These are phyloP conservation scores for Hydrophis major DNA, from an alignment of 2,797 vertebrate genomes.

Conservation along the genomic window DNA sequence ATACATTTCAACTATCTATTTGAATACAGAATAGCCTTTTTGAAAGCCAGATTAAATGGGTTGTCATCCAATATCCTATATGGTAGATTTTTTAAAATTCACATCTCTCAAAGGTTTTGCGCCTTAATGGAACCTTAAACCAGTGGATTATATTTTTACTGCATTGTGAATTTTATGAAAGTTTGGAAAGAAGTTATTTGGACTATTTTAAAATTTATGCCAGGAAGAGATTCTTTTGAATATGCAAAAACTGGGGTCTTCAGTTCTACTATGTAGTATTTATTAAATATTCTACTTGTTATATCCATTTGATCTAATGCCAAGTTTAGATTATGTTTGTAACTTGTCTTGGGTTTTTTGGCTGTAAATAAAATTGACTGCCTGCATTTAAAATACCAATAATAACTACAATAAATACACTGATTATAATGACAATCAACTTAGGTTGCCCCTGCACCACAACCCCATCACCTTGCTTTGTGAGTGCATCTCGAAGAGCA, in stretches of 20 bases:
- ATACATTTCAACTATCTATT: too few species aligned
- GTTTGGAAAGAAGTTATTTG: background rate
- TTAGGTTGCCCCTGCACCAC: background rate
- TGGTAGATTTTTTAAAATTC: background rate
- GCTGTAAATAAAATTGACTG: background rate
- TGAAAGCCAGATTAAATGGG: too few species aligned
- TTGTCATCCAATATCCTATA: background rate
- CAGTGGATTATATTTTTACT: background rate
- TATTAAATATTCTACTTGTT: background rate
- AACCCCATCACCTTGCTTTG: slow-evolving; percentile 87
- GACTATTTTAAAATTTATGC: background rate
- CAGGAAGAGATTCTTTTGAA: background rate
- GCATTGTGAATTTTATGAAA: background rate
- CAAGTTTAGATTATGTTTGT: background rate
- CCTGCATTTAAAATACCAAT: background rate
- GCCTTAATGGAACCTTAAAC: background rate
- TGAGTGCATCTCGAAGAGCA: slow-evolving; percentile 83
- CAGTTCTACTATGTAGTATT: background rate
- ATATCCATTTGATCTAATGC: background rate
- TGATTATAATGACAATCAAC: background rate
- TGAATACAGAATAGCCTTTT: too few species aligned
- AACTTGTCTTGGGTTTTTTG: background rate
- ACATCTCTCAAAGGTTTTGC: background rate
- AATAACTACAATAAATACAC: background rate
- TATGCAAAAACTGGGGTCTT: background rate